Evolutionary conservation across 2,113 vertebrate species (phyloP).

Genomic region (Tretioscincus oriximinensis): DNA sequence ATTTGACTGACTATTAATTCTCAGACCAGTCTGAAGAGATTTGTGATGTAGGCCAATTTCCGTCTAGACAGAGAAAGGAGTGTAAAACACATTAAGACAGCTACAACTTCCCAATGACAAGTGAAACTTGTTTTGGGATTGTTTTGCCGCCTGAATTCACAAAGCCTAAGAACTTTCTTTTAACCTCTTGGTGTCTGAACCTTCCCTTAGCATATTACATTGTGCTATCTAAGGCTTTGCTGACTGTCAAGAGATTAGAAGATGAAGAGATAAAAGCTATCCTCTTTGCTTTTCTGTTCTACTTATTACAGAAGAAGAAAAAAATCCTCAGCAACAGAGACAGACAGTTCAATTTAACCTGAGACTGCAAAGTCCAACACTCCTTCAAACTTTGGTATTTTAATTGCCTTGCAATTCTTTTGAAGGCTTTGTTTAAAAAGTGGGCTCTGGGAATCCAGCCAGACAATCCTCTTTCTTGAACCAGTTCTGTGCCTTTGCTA

Average conservation of each 20-base stretch:
- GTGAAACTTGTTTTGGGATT: slow-evolving; percentile 50
- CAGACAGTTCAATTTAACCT: not conserved
- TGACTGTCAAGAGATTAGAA: slow-evolving; percentile 4
- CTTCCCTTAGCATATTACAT: slow-evolving; percentile 21
- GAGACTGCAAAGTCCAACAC: not conserved
- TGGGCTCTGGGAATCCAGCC: not conserved
- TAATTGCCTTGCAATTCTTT: not conserved
- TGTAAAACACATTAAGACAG: slow-evolving; percentile 73
- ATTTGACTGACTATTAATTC: slow-evolving; percentile 71
- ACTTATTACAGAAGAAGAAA: not conserved
- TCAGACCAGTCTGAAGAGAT: slow-evolving; percentile 72
- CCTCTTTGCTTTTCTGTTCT: slow-evolving; percentile 6
- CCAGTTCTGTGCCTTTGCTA: not conserved
- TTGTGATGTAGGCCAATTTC: slow-evolving; percentile 71
- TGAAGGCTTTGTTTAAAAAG: not conserved
- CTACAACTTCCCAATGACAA: slow-evolving; percentile 51
- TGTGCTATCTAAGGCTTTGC: not conserved
- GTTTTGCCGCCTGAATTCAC: slow-evolving; percentile 46
- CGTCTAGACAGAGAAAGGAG: slow-evolving; percentile 79
- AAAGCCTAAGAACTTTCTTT: slow-evolving; percentile 27
- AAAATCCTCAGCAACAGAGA: not conserved
- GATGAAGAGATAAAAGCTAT: slow-evolving; percentile 13
- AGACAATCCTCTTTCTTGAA: not conserved
- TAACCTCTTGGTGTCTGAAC: slow-evolving; percentile 34
- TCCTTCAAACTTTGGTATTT: not conserved